These are phyloP conservation scores for Pica pica DNA, from an alignment of 2,113 vertebrate species.

Conservation along the genomic window DNA sequence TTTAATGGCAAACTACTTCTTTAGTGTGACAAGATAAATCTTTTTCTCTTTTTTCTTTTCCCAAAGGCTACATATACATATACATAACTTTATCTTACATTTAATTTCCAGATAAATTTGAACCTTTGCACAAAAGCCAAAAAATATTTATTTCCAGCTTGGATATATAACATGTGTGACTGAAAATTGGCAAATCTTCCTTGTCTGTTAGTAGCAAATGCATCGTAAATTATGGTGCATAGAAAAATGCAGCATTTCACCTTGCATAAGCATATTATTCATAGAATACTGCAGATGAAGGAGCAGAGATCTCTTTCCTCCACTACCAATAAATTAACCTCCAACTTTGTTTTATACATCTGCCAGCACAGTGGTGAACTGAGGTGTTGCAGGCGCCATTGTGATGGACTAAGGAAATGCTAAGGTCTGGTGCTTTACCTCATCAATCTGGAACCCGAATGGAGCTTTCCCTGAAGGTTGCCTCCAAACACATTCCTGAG, in stretches of 20 bases:
- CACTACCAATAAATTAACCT: conserved; percentile 46
- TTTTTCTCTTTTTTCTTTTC: neutral
- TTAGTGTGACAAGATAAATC: neutral
- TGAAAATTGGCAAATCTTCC: neutral
- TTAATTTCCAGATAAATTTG: neutral
- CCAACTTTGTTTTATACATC: conserved; percentile 29
- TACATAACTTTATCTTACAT: neutral
- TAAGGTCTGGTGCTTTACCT: conserved; percentile 69
- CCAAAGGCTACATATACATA: neutral
- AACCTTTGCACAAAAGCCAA: neutral
- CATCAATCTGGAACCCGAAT: conserved; percentile 70
- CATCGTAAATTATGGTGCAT: neutral
- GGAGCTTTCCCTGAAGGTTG: conserved; percentile 49
- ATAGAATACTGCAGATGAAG: neutral
- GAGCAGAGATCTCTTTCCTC: neutral
- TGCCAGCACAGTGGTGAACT: conserved; percentile 47
- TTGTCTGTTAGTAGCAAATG: neutral
- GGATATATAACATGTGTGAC: accelerated
- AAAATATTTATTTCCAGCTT: neutral
- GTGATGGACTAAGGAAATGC: conserved; percentile 57
- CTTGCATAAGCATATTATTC: conserved; percentile 26
- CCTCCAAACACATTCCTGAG: conserved; percentile 69
- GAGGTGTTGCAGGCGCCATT: conserved; percentile 60
- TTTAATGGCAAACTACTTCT: neutral
- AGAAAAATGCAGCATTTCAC: conserved; percentile 5